A percentile compares a stretch with the other conserved stretches of the same genome.
Conservation (phyloP, 2,797 vertebrate genomes). For the Rhinoraja longicauda region DNA sequence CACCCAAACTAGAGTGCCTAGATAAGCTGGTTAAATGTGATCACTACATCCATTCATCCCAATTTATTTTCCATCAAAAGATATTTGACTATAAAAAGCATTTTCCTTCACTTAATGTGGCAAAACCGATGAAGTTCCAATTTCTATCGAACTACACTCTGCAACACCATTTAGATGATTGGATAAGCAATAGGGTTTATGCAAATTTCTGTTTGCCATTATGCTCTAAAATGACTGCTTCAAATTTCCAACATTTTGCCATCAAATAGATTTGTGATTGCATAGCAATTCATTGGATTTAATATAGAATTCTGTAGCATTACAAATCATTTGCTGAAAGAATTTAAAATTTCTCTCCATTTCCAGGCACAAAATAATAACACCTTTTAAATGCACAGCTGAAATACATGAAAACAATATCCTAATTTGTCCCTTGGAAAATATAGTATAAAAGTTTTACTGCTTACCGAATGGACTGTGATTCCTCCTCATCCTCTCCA, state of each 20-base stretch:
- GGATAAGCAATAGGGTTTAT: neutral
- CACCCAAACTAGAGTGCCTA: neutral
- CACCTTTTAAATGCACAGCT: neutral
- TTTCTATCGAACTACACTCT: neutral
- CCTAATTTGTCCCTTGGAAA: neutral
- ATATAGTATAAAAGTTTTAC: neutral
- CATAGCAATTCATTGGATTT: neutral
- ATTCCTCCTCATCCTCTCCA: conserved; percentile 75
- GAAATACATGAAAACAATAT: neutral
- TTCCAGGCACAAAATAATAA: neutral
- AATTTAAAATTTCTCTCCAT: neutral
- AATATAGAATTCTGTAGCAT: neutral
- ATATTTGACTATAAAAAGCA: neutral
- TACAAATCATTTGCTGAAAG: neutral
- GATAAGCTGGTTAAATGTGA: neutral
- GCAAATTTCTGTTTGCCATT: neutral
- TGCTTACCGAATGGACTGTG: conserved; percentile 64
- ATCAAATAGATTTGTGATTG: neutral
- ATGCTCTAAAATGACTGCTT: neutral
- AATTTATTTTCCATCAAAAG: neutral
- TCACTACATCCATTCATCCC: neutral
- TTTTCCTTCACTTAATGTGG: neutral
- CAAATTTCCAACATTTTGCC: neutral
- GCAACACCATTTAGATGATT: neutral
- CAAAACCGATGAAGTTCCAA: neutral